Base-by-base conservation (phyloP, 2,797 vertebrate genomes). In the Allenopithecus nigroviridis region DNA sequence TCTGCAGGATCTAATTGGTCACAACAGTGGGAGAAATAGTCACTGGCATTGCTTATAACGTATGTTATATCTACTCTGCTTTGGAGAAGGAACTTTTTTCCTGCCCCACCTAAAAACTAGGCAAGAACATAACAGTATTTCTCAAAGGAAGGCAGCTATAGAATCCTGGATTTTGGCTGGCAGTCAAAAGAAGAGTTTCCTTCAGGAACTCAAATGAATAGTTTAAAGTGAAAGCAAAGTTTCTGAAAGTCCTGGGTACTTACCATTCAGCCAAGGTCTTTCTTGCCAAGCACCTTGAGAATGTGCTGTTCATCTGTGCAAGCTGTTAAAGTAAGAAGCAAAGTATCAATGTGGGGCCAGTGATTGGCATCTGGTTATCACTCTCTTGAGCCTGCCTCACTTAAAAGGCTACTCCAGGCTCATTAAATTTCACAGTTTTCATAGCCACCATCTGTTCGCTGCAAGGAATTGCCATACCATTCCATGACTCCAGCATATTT, bases 391-490 rank as follows among this genome's bases (percentile, higher is more conserved):
- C 28, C 48, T 8, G 9, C 76, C 92, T 92, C 96, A 95, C 68
- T 75, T 91, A 39, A 95, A 85, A 96, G 98, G 90, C 98, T 97
- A 80, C 46, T 93, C 75, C 61, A 80, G 89, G 21, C 91, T 93
- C 76, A 84, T 95, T 97, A 96, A 96, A 95, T 95, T 96, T 98
- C 84, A 94, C 84, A 95, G 97, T 90, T 98, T 97, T 97, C 84
- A 55, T 53, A 74, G 91, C 80, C 50, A 87, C 94, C 94, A 92
- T 97, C 96, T 97, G 96, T 93, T 97, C 55, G 1, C 30, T 97
- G 74, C 76, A 70, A 48, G 78, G 93, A 94, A 76, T 81, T 46
- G 64, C 88, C 55, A 43, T 39, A 74, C 43, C 64, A 5, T 1
- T 13, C 72, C 92, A 39, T 50, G 92, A 97, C 64, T 84, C 88